Evolutionary conservation across 2,113 vertebrate species (phyloP), one percentile per base, ranked within the genome.

Genomic region (Hippocampus zosterae): DNA sequence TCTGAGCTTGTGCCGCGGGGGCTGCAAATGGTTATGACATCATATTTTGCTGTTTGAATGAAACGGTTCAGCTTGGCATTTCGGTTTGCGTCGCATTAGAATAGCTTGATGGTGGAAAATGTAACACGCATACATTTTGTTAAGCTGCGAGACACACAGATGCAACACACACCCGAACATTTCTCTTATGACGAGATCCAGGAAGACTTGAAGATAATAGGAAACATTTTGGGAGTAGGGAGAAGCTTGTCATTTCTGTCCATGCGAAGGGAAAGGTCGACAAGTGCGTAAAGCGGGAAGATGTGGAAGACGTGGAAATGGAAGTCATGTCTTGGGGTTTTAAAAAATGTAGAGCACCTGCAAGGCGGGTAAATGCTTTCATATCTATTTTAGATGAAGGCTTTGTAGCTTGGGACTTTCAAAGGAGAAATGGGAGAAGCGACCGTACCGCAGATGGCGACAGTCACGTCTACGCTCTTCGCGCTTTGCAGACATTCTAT

Each of bases 161-260:
- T 52, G 50, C 11, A 33, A 33, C 33, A 33, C 42, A 44, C 42
- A 44, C 10, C 2, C 42, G 70, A 61, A 56, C 59, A 61, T 62
- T 37, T 29, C n/a, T 66, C 25, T 29, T 33, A 27, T 67, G 48
- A 25, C 56, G 33, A 42, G 52, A 75, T 68, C 79, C 74, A 76
- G 55, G 74, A 71, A 81, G 65, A 81, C 80, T 81, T 67, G 60
- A 67, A 42, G 72, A 42, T 76, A 75, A 83, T 76, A 68, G 65
- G 61, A 73, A 80, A 55, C 53, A 65, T 81, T 82, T 78, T 76
- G 79, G 50, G 73, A 79, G 69, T 71, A 27, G 62, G 8, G 2
- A n/a, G 65, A 40, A 68, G 50, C 59, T 71, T 1, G 19, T 67
- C 57, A 72, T 61, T 53, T 60, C 48, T 67, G 44, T 1, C 55